A percentile compares a stretch with the other conserved stretches of the same genome.
phyloP scores from a whole-genome alignment of 2,888 invertebrate genomes.

The Dyspetes luteomarginatus region DNA sequence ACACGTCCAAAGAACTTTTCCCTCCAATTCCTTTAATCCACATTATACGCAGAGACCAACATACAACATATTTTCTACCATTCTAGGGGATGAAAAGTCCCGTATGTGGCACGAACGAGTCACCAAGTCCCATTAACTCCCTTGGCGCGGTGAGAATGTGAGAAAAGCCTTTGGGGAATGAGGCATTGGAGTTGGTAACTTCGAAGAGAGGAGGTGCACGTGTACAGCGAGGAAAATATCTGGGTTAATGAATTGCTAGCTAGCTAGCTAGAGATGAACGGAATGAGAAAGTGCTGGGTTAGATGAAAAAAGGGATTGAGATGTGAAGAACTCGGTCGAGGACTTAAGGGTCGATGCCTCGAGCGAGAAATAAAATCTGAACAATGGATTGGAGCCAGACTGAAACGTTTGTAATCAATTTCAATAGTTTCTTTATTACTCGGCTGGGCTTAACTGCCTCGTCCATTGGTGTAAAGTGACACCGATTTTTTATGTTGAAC shows the following conservation, averaged over 20 bases:
- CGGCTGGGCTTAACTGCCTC: no score
- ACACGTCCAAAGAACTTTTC: conserved; percentile 2
- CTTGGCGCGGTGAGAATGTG: background rate
- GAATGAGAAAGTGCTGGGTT: conserved; percentile 40
- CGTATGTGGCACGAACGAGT: conserved; percentile 1
- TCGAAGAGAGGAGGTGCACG: conserved; percentile 51
- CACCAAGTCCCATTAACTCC: conserved; percentile 20
- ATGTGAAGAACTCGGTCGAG: conserved; percentile 6
- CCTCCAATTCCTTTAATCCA: conserved; percentile 19
- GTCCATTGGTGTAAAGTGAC: no score
- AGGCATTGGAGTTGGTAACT: conserved; percentile 12
- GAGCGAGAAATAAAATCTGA: no score
- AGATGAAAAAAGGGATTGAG: conserved; percentile 9
- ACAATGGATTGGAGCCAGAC: no score
- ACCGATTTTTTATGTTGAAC: no score
- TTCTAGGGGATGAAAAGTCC: conserved; percentile 45
- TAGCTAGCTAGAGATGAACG: conserved; percentile 48
- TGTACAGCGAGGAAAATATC: conserved; percentile 60
- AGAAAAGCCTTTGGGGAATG: conserved; percentile 42
- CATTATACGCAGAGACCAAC: conserved; percentile 4
- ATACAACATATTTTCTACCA: conserved; percentile 12
- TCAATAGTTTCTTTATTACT: no score
- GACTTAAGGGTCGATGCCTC: no score
- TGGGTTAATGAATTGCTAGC: conserved; percentile 70
- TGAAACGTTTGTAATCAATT: no score